Base-by-base conservation (phyloP, 2,888 invertebrate genomes). In the Drosophila aldrichi region DNA sequence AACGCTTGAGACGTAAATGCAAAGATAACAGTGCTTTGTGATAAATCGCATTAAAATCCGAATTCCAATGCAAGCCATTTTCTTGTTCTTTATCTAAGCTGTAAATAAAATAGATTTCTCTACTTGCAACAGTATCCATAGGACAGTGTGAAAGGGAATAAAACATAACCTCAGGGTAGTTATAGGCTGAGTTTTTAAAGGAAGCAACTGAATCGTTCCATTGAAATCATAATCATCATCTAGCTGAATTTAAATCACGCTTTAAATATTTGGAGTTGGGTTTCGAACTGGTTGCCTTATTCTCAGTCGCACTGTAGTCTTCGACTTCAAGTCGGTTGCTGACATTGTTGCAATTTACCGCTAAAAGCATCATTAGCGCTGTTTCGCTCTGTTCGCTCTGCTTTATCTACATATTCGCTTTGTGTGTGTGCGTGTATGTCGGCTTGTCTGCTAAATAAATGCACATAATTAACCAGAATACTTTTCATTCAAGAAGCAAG, bases 321-420 rank as follows among this genome's bases (percentile, higher is more conserved):
- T 9, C 9, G 8, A 7, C 22, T 46, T 29, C 25, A 41, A 32
- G 8, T 20, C 44, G 36, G 14, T 74, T 71, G 54, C 51, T 44
- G 25, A 43, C 56, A 60, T 69, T 20, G 25, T 32, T 74, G 63
- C 63, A 73, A 66, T 81, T 69, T 81, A 63, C 78, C 74, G 77
- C 69, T 71, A 74, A 65, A 49, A 61, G 60, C 64, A 68, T 75
- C 51, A 70, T 78, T 52, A 57, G 54, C 55, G 63, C 57, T 69
- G 57, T 70, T 49, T 66, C 60, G 63, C 66, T 69, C 57, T 66
- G 18, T n/a, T 57, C 54, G 40, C 63, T 58, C 51, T 52, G 2
- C 18, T 59, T 59, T 49, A n/a, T 22, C 12, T 32, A 40, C 38
- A 44, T 40, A 25, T 14, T 34, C 12, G 36, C 29, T 22, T 8